These are phyloP conservation scores for Eilema sororculum DNA, from an alignment of 2,888 invertebrate species.

Conservation along the genomic window DNA sequence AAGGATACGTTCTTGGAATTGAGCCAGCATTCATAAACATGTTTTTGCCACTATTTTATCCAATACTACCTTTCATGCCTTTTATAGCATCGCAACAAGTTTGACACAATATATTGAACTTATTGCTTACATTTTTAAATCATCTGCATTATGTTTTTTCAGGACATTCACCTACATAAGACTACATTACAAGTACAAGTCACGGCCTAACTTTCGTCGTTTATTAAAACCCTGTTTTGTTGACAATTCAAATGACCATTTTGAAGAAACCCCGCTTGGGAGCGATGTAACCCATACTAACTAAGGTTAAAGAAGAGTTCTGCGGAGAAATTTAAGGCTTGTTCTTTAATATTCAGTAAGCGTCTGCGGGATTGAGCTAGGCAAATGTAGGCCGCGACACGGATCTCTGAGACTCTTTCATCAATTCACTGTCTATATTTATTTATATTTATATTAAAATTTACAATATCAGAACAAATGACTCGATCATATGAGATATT, in stretches of 20 bases:
- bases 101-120: not conserved
- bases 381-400: slow-evolving; percentile 79
- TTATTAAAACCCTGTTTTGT: slow-evolving; percentile 44
- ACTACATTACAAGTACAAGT: slow-evolving; percentile 34
- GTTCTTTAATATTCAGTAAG: slow-evolving; percentile 76
- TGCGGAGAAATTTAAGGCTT: slow-evolving; percentile 74
- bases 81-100: slow-evolving; percentile 16
- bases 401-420: slow-evolving; percentile 68
- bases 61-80: slow-evolving; percentile 24
- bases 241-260: slow-evolving; percentile 50
- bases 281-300: slow-evolving; percentile 62
- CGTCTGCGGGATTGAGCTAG: slow-evolving; percentile 75
- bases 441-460: not conserved
- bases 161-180: slow-evolving; percentile 16
- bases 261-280: slow-evolving; percentile 52
- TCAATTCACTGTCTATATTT: slow-evolving; percentile 43
- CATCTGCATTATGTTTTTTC: not conserved
- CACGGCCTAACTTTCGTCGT: slow-evolving; percentile 51
- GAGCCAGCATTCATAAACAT: slow-evolving; percentile 44
- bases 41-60: slow-evolving; percentile 37
- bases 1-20: slow-evolving; percentile 44
- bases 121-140: not conserved
- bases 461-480: not conserved
- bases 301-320: slow-evolving; percentile 59
- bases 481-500: not conserved